Evolutionary conservation across 2,113 vertebrate genomes (phyloP), one percentile per base, ranked within the genome.

Genomic region (Chitala chitala): DNA sequence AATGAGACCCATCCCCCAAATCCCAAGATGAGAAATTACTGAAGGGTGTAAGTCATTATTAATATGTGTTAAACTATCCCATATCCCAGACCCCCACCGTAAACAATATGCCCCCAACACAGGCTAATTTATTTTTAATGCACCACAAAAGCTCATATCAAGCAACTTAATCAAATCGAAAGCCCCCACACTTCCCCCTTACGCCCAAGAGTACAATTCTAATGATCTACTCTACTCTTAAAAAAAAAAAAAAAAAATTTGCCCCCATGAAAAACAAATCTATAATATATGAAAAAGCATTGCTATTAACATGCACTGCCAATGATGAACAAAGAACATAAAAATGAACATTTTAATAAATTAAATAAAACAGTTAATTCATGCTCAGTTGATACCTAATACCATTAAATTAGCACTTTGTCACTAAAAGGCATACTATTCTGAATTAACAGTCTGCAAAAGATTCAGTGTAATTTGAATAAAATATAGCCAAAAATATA

Each of bases 111-210:
- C 44, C 26, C 44, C 63, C 36, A 46, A 59, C 4, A 68, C 17
- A 13, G 10, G 46, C 24, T 9, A 50, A 38, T 68, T 72, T 72
- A 42, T 58, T 72, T 42, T 68, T 68, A 42, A 55, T 72, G 22
- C 54, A 38, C 38, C 24, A 46, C 54, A 72, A 59, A 46, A 58
- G 33, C 20, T 53, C 44, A 53, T 65, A 65, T 38, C 17, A 40
- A 56, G 31, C 29, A 24, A 54, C 46, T 66, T 68, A 65, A 46
- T 55, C 38, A 75, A 56, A 46, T 22, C 36, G 8, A 56, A 13
- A 24, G 24, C 1, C 10, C 26, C 15, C 73, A 44, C 10, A 9
- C 64, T 20, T 20, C 46, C 13, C 46, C 46, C 46, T 29, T n/a
- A 59, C 15, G 29, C 38, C 15, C 55, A 31, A 13, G 44, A 46